Conservation (phyloP, 1,140 invertebrate genomes). For the Armadillidium nasatum region DNA sequence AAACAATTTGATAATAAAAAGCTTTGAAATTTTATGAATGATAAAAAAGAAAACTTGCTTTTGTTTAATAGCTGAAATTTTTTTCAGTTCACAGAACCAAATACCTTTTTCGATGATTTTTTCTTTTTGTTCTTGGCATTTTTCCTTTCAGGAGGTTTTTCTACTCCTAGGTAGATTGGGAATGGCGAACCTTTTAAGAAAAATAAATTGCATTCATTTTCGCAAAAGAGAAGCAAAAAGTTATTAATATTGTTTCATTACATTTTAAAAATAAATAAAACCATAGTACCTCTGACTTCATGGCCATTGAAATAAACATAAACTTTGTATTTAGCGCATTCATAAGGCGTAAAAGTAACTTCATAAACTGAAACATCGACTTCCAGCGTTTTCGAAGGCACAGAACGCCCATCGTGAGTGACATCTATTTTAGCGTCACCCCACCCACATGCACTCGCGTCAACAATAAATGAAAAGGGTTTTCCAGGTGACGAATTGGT, state of each 20-base stretch:
- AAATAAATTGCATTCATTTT: conserved; percentile 30
- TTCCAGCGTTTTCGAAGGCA: conserved; percentile 78
- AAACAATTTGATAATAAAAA: no score
- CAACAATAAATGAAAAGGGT: conserved; percentile 76
- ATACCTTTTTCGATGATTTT: conserved; percentile 32
- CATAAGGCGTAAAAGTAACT: conserved; percentile 81
- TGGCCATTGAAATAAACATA: conserved; percentile 93
- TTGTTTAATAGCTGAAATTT: no score
- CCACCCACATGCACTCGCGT: conserved; percentile 69
- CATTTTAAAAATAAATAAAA: conserved; percentile 17
- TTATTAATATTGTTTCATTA: conserved; percentile 18
- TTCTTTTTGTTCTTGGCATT: conserved; percentile 34
- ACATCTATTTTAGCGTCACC: conserved; percentile 86
- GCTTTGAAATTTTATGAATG: no score
- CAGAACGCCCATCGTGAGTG: conserved; percentile 61
- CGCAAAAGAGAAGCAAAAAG: neutral
- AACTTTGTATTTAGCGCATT: conserved; percentile 84
- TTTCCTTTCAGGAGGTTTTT: conserved; percentile 41
- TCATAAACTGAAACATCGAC: conserved; percentile 74
- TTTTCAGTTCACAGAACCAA: no score
- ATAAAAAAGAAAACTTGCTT: no score
- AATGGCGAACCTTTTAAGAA: conserved; percentile 46
- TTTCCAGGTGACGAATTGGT: conserved; percentile 67
- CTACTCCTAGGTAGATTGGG: conserved; percentile 37
- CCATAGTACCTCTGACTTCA: conserved; percentile 74